Percentiles rank a stretch among this genome's conserved stretches.
Conservation (phyloP, 53 echinoderm and acorn worm species). For the Patiria pectinifera region DNA sequence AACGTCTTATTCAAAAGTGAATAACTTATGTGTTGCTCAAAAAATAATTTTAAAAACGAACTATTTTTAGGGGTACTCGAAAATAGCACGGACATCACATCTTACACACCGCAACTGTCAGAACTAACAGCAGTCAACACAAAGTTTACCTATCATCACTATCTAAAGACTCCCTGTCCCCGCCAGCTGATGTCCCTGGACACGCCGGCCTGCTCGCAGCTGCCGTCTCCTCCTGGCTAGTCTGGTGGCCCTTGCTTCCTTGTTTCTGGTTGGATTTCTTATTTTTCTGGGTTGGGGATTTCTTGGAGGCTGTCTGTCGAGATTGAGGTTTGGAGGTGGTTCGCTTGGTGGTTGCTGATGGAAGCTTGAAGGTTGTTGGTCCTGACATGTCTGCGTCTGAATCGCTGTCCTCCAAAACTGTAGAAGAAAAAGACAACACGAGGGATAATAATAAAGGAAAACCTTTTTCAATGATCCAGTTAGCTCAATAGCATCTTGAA, state of each 20-base stretch:
- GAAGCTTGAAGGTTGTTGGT: constrained; percentile 36
- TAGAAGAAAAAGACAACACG: neutral
- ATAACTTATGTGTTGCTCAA: no score
- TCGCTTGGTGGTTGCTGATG: neutral
- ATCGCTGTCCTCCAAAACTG: constrained; percentile 52
- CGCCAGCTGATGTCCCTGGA: neutral
- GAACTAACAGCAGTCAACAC: neutral
- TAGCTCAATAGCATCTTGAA: no score
- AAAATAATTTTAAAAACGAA: no score
- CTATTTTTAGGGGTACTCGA: no score
- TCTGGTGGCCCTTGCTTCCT: neutral
- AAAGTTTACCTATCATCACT: constrained; percentile 15
- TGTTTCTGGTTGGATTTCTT: neutral
- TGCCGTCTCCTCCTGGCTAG: neutral
- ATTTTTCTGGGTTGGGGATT: neutral
- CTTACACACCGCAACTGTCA: no score
- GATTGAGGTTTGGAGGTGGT: constrained; percentile 13
- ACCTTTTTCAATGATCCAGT: no score
- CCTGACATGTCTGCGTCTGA: constrained; percentile 32
- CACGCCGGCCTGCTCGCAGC: neutral
- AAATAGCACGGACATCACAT: no score
- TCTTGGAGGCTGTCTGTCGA: constrained; percentile 15
- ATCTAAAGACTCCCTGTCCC: neutral
- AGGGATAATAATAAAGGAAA: no score
- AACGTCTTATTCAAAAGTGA: no score